Conservation (phyloP, 2,888 invertebrate species). For the Pollenia angustigena region DNA sequence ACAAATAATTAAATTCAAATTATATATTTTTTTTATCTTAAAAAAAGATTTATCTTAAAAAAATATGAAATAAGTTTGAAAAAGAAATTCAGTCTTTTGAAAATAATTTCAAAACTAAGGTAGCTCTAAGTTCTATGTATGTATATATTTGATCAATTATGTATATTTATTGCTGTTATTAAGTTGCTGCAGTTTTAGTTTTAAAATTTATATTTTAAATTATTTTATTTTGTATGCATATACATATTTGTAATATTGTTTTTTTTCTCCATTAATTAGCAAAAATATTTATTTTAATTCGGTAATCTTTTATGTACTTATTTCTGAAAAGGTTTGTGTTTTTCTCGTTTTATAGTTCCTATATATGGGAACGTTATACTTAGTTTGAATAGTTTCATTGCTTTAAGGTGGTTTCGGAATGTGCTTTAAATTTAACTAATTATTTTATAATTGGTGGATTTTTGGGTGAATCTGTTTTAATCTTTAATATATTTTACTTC, state of each 20-base stretch:
- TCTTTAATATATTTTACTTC: background rate
- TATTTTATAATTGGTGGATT: slow-evolving; percentile 31
- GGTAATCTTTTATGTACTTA: background rate
- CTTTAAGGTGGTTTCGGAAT: slow-evolving; percentile 65
- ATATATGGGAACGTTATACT: background rate
- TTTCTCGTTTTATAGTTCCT: slow-evolving; percentile 31
- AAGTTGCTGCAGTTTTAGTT: background rate
- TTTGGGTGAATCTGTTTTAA: background rate
- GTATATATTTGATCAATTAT: background rate
- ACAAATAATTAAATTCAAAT: too few relatives aligned
- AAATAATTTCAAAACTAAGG: slow-evolving; percentile 80
- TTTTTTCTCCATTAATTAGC: slow-evolving; percentile 37
- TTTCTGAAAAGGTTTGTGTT: slow-evolving; percentile 6
- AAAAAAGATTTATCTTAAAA: background rate
- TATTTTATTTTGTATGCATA: background rate
- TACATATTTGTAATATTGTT: slow-evolving; percentile 6
- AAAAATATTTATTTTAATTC: slow-evolving; percentile 30
- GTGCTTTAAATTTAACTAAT: slow-evolving; percentile 45
- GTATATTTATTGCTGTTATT: background rate
- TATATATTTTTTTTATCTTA: too few relatives aligned
- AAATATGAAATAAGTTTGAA: background rate
- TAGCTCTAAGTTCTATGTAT: slow-evolving; percentile 64
- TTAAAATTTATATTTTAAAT: slow-evolving; percentile 5
- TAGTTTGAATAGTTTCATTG: slow-evolving; percentile 17
- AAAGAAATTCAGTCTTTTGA: slow-evolving; percentile 82